Evolutionary conservation across 2,888 invertebrate species (phyloP), one percentile per base, ranked within the genome.

Genomic region (Phaonia tiefii): DNA sequence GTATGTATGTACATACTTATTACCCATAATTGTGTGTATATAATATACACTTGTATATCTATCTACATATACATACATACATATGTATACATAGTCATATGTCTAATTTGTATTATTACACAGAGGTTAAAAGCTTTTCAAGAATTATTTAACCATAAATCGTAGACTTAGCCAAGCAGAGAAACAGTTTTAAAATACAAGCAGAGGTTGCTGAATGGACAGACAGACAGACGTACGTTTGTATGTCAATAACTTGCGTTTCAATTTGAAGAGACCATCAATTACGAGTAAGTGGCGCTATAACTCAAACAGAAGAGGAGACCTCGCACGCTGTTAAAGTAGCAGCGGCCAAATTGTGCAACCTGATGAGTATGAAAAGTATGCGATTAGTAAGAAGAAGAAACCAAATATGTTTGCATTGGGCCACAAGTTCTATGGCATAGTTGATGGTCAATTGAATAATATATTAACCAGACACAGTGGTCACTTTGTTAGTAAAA

Each of bases 401-500:
- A 58, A n/a, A n/a, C n/a, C n/a, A n/a, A n/a, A n/a, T n/a, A 65
- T 37, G 31, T 31, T 63, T 37, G 11, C 54, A 67, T 67, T 75
- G 54, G 54, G 60, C 67, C 65, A 46, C 77, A 79, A 83, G 84
- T 80, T 83, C 82, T 83, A 80, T 82, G 83, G 82, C 80, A 80
- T 75, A 79, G 67, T 82, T 82, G 84, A 82, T 79, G 83, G 83
- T 81, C 84, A 84, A 63, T 77, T 63, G 65, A 71, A 67, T 46
- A 31, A 31, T 31, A 5, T 31, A 5, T 31, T 31, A 31, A 31
- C 8, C 3, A 3, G 8, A 31, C 31, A 31, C 31, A 31, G 31
- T 31, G 31, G 31, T 31, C n/a, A n/a, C n/a, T n/a, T n/a, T n/a
- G n/a, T n/a, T n/a, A n/a, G n/a, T n/a, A n/a, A n/a, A n/a, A n/a